Evolutionary conservation across 2,888 invertebrate genomes (phyloP).

Genomic region (Caenorhabditis sp.): DNA sequence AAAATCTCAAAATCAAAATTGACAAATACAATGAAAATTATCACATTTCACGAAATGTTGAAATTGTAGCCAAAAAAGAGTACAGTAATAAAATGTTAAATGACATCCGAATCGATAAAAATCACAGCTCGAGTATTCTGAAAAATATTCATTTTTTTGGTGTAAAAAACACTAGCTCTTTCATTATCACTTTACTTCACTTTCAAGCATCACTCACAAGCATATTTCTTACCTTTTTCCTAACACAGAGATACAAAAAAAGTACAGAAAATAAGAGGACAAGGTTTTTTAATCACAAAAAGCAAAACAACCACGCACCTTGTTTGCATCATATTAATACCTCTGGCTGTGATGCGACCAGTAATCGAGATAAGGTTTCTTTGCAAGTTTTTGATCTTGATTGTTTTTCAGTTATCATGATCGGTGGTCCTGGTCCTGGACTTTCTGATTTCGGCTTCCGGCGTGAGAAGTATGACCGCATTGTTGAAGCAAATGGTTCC

Average conservation of each 20-base stretch:
- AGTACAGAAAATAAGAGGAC: not conserved
- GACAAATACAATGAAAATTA: not conserved
- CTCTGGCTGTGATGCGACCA: constrained; percentile 52
- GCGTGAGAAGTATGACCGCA: constrained; percentile 55
- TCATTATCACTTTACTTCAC: constrained; percentile 2
- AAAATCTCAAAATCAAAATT: not conserved
- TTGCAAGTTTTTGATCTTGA: constrained; percentile 45
- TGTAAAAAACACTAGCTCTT: not conserved
- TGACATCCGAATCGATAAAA: constrained; percentile 21
- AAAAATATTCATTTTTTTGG: constrained; percentile 4
- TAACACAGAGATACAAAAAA: not conserved
- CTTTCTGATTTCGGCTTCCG: constrained; percentile 41
- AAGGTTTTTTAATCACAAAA: not conserved
- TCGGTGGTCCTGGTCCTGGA: constrained; percentile 40
- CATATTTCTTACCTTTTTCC: not conserved
- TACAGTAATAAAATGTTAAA: not conserved
- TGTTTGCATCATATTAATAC: constrained; percentile 44
- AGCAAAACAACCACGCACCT: constrained; percentile 36
- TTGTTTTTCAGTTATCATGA: constrained; percentile 40
- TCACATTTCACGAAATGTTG: not conserved
- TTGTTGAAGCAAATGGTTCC: constrained; percentile 57
- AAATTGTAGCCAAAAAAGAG: not conserved
- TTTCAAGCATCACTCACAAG: constrained; percentile 1
- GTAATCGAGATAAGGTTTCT: constrained; percentile 47
- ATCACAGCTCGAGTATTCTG: constrained; percentile 18